Evolutionary conservation across 2,888 invertebrate species (phyloP).

Genomic region (Heliconius sara): DNA sequence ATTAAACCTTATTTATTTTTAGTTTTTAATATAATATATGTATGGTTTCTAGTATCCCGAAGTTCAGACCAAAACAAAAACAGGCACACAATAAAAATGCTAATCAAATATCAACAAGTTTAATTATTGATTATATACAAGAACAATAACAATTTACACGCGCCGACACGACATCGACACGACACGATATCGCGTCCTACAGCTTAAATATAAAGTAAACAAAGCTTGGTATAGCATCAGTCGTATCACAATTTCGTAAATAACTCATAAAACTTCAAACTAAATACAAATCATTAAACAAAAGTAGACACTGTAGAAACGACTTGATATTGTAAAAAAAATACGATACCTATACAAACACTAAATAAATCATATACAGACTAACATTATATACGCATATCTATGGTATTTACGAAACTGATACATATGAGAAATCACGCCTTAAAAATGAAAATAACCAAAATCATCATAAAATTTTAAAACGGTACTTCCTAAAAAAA

Average conservation of each 20-base stretch:
- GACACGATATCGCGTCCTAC: slow-evolving; percentile 5
- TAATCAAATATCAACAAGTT: slow-evolving; percentile 82
- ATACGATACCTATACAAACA: slow-evolving; percentile 14
- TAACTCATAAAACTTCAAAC: slow-evolving; percentile 15
- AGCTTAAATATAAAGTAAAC: slow-evolving; percentile 27
- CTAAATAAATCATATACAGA: neutral
- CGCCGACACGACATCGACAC: slow-evolving; percentile 27
- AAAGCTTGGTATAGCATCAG: slow-evolving; percentile 38
- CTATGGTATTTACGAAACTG: neutral
- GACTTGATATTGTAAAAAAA: neutral
- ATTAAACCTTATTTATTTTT: no score
- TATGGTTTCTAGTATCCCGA: neutral
- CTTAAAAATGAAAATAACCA: neutral
- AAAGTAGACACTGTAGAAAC: slow-evolving; percentile 16
- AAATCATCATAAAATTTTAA: neutral
- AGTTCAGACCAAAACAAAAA: neutral
- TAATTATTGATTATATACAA: slow-evolving; percentile 82
- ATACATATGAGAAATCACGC: neutral
- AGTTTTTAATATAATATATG: no score
- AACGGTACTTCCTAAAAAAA: neutral
- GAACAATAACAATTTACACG: slow-evolving; percentile 67
- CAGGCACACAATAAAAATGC: slow-evolving; percentile 53
- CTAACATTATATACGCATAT: neutral
- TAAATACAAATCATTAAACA: slow-evolving; percentile 8
- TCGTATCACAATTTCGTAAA: slow-evolving; percentile 39